A percentile compares a stretch with the other conserved stretches of the same genome.
Evolutionary conservation across 2,888 invertebrate species (phyloP).

Genomic region (Drosophila siamana): DNA sequence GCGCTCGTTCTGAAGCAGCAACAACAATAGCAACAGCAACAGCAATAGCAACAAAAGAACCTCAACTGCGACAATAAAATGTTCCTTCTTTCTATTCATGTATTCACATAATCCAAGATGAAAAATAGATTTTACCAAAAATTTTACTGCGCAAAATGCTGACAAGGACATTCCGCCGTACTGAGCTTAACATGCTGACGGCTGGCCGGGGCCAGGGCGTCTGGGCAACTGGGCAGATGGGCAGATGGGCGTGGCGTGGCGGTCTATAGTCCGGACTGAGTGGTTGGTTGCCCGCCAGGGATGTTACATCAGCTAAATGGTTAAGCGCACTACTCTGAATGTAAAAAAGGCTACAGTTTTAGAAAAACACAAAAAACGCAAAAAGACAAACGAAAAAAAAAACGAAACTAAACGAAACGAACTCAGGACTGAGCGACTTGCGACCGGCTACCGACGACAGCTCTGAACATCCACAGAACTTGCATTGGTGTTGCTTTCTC

Average conservation of each 20-base stretch:
- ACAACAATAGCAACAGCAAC: not conserved
- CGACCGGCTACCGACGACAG: slow-evolving; percentile 56
- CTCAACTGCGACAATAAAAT: slow-evolving; percentile 76
- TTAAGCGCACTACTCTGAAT: slow-evolving; percentile 71
- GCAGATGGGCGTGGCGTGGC: slow-evolving; percentile 26
- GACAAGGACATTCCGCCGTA: slow-evolving; percentile 69
- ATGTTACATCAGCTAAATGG: slow-evolving; percentile 79
- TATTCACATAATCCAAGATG: slow-evolving; percentile 79
- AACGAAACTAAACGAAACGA: too few relatives aligned
- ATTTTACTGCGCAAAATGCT: slow-evolving; percentile 76
- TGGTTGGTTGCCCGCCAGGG: slow-evolving; percentile 53
- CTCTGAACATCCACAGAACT: slow-evolving; percentile 59
- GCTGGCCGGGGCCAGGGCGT: slow-evolving; percentile 14
- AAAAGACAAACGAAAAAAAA: slow-evolving; percentile 21
- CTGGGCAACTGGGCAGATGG: slow-evolving; percentile 9
- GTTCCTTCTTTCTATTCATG: slow-evolving; percentile 72
- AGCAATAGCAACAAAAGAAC: slow-evolving; percentile 9
- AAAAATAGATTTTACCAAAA: slow-evolving; percentile 76
- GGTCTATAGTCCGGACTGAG: slow-evolving; percentile 26
- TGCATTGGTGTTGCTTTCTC: slow-evolving; percentile 58
- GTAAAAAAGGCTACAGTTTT: slow-evolving; percentile 64
- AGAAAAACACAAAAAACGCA: slow-evolving; percentile 42
- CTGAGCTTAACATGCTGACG: slow-evolving; percentile 44
- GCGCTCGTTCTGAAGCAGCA: not conserved
- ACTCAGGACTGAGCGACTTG: slow-evolving; percentile 24